Evolutionary conservation across 2,888 invertebrate genomes (phyloP), one percentile per base, ranked within the genome.

Genomic region (Caradrina kadenii): DNA sequence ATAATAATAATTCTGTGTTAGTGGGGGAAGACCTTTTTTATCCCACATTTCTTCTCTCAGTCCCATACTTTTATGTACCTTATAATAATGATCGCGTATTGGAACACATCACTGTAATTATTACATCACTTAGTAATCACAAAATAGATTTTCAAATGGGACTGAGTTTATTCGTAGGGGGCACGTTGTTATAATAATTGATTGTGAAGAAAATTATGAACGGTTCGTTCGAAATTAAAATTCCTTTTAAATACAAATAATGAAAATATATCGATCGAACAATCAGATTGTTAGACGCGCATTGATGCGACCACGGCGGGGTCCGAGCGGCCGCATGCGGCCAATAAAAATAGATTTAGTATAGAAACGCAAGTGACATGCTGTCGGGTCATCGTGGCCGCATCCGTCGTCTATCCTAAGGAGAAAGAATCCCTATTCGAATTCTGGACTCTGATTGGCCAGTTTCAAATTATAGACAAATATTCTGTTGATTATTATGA

Each of bases 141-240:
- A 81, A 68, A 50, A n/a, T n/a, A n/a, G n/a, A 3, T 73, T 72
- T 80, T 59, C 63, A 60, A 76, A 80, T 84, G 87, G 88, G 88
- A 88, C 89, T 89, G 88, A 86, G 79, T 83, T 86, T 79, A 63
- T 80, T 81, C 67, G 73, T 77, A 79, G 76, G 65, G 54, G 72
- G 69, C 72, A 82, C 78, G 84, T 78, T 86, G 85, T 86, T 83
- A 65, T 69, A 72, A 52, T 59, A 69, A 55, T 26, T 54, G 2
- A 22, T 31, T 22, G 11, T 45, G 42, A 26, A 45, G 0, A 39
- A 49, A 52, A 63, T 45, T 3, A 42, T 0, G 19, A 7, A 2
- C 15, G 7, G 45, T 21, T 52, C 19, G 2, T 49, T 42, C n/a
- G 35, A 65, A 63, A 15, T 13, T 15, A 15, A 22, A 15, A 3